Base-by-base conservation (phyloP, 1,140 invertebrate genomes). In the Micrasema longulum region DNA sequence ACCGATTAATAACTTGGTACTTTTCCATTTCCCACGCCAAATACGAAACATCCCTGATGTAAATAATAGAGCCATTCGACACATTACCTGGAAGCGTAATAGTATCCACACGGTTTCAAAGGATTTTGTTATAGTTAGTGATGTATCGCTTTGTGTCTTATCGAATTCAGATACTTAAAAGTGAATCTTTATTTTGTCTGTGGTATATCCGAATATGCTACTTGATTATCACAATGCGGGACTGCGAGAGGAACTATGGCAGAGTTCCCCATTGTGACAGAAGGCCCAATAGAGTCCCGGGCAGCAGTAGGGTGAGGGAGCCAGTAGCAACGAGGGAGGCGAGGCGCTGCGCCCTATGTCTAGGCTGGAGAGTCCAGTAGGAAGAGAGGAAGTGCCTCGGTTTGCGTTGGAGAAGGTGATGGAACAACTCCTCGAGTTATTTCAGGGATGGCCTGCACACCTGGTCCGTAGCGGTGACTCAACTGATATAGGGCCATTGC, bases 381-480 rank as follows among this genome's bases (percentile, higher is more conserved):
- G 73, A 85, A 80, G 5, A 80, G 5, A 84, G 77, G 18, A 85
- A 64, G 20, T 81, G 60, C 78, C 84, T 85, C n/a, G n/a, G 41
- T 81, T 77, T 81, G 77, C n/a, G 81, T 73, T 85, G 81, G n/a
- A 83, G 78, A 43, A 81, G 77, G 50, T 79, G 80, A 63, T 85
- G 83, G 70, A 85, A 85, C 11, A 85, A 76, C 63, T 80, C 64
- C 84, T 79, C 50, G 82, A 78, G 74, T 83, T 82, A 18, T 80
- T 80, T 18, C 65, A 36, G 38, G 81, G 79, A 52, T 12, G 77
- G 75, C 22, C 81, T 76, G 78, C 83, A 85, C 69, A 82, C 79
- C 74, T 77, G 81, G 43, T 84, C 83, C 47, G 83, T 85, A 20
- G 81, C 83, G 76, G 82, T 83, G 74, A 84, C 83, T 47, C 82